A percentile compares a stretch with the other conserved stretches of the same genome.
phyloP scores from a whole-genome alignment of 2,113 vertebrate genomes.

The Sarotherodon lohbergeri region DNA sequence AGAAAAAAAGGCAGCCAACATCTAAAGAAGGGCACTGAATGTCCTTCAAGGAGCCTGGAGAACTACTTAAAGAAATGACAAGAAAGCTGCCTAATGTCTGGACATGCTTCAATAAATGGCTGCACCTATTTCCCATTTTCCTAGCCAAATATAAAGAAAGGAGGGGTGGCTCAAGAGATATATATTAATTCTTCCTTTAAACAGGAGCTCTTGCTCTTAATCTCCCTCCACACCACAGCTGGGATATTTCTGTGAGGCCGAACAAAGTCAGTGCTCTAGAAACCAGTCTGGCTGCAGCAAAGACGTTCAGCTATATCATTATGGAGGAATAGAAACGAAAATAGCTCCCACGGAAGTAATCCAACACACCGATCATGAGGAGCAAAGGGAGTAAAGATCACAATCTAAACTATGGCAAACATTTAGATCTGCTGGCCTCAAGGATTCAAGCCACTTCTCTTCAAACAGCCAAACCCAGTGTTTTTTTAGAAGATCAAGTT shows the following conservation, averaged over 20 bases:
- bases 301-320: constrained; percentile 60
- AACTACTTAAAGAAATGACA: neutral
- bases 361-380: constrained; percentile 31
- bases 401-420: constrained; percentile 68
- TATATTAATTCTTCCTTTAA: neutral
- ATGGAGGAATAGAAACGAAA: constrained; percentile 53
- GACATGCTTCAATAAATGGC: neutral
- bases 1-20: neutral
- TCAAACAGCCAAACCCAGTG: constrained; percentile 40
- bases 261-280: constrained; percentile 11
- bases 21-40: neutral
- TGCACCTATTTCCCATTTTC: neutral
- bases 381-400: constrained; percentile 59
- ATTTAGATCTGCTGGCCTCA: constrained; percentile 32
- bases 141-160: neutral
- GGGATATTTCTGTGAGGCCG: constrained; percentile 36
- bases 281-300: neutral
- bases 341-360: constrained; percentile 48
- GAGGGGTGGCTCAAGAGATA: neutral
- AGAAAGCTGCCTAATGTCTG: neutral
- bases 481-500: constrained; percentile 69
- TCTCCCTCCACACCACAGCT: constrained; percentile 19
- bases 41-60: neutral
- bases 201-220: constrained; percentile 15
- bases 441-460: constrained; percentile 43